Evolutionary conservation across 2,888 invertebrate genomes (phyloP).

Genomic region (Drosophila borborema): DNA sequence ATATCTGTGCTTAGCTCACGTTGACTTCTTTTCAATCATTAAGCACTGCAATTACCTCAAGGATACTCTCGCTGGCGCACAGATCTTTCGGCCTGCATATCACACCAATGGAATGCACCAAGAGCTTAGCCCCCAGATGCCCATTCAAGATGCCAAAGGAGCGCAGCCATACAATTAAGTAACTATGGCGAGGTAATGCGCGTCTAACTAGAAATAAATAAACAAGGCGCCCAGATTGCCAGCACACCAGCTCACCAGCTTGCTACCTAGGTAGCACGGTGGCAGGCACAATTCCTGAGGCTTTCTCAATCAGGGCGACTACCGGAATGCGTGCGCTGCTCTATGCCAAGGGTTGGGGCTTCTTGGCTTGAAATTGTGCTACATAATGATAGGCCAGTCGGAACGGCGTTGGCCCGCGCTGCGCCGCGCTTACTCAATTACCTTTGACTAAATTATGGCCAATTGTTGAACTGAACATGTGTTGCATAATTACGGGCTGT

Average conservation of each 20-base stretch:
- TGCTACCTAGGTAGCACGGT: conserved; percentile 21
- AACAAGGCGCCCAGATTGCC: conserved; percentile 67
- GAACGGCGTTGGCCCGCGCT: conserved; percentile 64
- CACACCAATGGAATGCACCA: conserved; percentile 54
- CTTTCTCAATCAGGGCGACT: conserved; percentile 43
- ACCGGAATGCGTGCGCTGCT: conserved; percentile 33
- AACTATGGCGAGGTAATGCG: conserved; percentile 64
- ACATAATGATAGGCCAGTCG: conserved; percentile 64
- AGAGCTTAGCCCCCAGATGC: conserved; percentile 23
- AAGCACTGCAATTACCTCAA: conserved; percentile 69
- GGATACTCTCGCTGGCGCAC: conserved; percentile 50
- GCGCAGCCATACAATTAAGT: conserved; percentile 71
- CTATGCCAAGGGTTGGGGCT: conserved; percentile 19
- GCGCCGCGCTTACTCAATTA: conserved; percentile 72
- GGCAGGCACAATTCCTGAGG: conserved; percentile 26
- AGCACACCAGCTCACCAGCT: conserved; percentile 17
- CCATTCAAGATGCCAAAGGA: conserved; percentile 24
- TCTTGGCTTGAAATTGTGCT: conserved; percentile 39
- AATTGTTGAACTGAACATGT: conserved; percentile 78
- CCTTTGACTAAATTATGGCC: conserved; percentile 80
- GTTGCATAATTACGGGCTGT: conserved; percentile 77
- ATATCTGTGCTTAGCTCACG: conserved; percentile 70
- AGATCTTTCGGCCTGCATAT: conserved; percentile 47
- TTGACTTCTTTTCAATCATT: conserved; percentile 73
- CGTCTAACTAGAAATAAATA: conserved; percentile 77